phyloP scores from a whole-genome alignment of 2,888 invertebrate genomes.

The Aricia artaxerxes region DNA sequence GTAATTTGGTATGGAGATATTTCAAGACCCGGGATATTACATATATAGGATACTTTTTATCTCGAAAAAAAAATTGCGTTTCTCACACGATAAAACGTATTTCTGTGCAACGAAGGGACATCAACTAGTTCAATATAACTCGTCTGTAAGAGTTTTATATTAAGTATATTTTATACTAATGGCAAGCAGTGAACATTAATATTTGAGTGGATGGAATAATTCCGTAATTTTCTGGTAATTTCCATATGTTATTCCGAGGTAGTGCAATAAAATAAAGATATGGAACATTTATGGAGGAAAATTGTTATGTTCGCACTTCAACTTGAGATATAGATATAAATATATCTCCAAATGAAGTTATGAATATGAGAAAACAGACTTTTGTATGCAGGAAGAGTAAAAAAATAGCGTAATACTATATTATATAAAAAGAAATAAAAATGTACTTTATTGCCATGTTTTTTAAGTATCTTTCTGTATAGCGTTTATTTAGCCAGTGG shows the following conservation, averaged over 20 bases:
- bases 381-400: not conserved
- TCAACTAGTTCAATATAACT: no score
- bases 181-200: not conserved
- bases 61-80: no score
- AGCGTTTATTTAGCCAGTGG: no score
- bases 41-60: no score
- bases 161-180: slow-evolving; percentile 13
- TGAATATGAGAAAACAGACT: not conserved
- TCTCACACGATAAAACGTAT: no score
- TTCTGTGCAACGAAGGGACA: no score
- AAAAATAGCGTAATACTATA: not conserved
- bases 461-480: no score
- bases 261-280: slow-evolving; percentile 32
- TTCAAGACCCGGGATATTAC: no score
- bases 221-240: slow-evolving; percentile 19
- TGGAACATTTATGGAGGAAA: slow-evolving; percentile 26
- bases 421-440: not conserved
- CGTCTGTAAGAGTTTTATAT: not conserved
- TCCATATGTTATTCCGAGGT: slow-evolving; percentile 25
- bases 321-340: slow-evolving; percentile 40
- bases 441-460: not conserved
- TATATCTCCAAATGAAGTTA: slow-evolving; percentile 7
- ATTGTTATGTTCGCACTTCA: slow-evolving; percentile 26
- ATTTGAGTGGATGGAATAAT: slow-evolving; percentile 17
- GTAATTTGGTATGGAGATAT: no score